Evolutionary conservation across 2,888 invertebrate genomes (phyloP).

Genomic region (Drosophila subsilvestris): DNA sequence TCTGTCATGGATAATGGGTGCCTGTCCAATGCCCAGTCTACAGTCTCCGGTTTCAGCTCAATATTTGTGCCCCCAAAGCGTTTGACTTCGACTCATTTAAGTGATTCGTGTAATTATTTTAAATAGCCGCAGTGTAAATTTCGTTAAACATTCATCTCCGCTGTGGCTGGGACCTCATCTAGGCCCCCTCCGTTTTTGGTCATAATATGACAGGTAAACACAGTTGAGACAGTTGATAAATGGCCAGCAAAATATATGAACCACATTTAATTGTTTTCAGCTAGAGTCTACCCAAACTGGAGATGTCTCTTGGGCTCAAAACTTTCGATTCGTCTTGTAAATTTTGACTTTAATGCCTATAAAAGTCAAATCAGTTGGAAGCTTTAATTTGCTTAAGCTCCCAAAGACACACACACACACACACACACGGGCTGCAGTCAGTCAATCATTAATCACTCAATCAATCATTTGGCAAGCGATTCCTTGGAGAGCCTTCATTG

Average conservation of each 20-base stretch:
- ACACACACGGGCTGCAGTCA: conserved; percentile 22
- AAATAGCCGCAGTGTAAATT: conserved; percentile 79
- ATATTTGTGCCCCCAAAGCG: conserved; percentile 46
- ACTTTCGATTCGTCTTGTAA: conserved; percentile 55
- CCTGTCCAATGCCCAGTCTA: conserved; percentile 54
- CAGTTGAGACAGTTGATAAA: conserved; percentile 79
- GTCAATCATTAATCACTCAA: conserved; percentile 82
- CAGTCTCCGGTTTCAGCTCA: conserved; percentile 22
- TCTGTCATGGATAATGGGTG: conserved; percentile 76
- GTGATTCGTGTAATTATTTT: conserved; percentile 79
- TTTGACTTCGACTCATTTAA: conserved; percentile 69
- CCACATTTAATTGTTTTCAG: conserved; percentile 71
- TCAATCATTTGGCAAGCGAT: conserved; percentile 73
- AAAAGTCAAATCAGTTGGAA: conserved; percentile 49
- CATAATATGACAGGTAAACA: conserved; percentile 81
- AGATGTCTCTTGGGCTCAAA: conserved; percentile 28
- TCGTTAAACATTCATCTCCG: conserved; percentile 71
- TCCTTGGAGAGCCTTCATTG: conserved; percentile 46
- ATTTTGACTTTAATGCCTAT: conserved; percentile 58
- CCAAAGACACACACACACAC: conserved; percentile 15
- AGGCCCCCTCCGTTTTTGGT: conserved; percentile 72
- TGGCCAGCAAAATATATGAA: conserved; percentile 57
- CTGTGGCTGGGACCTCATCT: conserved; percentile 47
- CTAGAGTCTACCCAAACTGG: conserved; percentile 3
- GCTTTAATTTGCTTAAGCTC: conserved; percentile 62